Evolutionary conservation across 2,113 vertebrate genomes (phyloP), one percentile per base, ranked within the genome.

Genomic region (Hydrolagus affinis): DNA sequence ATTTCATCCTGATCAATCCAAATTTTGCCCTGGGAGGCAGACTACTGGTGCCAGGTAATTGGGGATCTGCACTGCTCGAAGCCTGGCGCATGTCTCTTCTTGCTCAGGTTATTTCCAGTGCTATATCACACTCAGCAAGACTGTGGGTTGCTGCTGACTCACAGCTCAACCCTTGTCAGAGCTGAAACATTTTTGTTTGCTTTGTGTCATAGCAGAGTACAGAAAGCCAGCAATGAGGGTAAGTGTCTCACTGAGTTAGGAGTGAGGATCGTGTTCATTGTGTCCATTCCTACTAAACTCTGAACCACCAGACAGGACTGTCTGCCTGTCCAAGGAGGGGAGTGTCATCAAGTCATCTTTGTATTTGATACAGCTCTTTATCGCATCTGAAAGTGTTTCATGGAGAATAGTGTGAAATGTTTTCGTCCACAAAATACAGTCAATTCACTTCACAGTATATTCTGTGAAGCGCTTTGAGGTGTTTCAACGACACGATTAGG

Each of bases 51-150:
- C 70, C 17, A 70, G 57, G 56, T 44, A 21, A 71, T 21, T 21
- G 44, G 44, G 44, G 44, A 56, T 69, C 15, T 85, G 30, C 73
- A 85, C 72, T 69, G 19, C 44, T 86, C 72, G 85, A 44, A 70
- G 78, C 85, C 85, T 23, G 66, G 64, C 9, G 23, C 14, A n/a
- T 78, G 62, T 32, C 32, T 59, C 64, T 57, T 66, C 25, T 72
- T 72, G 15, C 8, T 62, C 71, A 74, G 73, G 85, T 25, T 6
- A 25, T 80, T 85, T 85, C 83, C 86, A 76, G 88, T 92, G 90
- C 90, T 89, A 90, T 68, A 92, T 78, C 89, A 60, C 85, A 88
- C 88, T 87, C 78, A 85, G 76, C 23, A 64, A 62, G 88, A 87
- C 86, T 14, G 25, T 72, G 11, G 70, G n/a, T 23, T 30, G 25